These are phyloP conservation scores for Oncorhynchus kisutch DNA, from an alignment of 2,113 vertebrate genomes.

Conservation along the genomic window DNA sequence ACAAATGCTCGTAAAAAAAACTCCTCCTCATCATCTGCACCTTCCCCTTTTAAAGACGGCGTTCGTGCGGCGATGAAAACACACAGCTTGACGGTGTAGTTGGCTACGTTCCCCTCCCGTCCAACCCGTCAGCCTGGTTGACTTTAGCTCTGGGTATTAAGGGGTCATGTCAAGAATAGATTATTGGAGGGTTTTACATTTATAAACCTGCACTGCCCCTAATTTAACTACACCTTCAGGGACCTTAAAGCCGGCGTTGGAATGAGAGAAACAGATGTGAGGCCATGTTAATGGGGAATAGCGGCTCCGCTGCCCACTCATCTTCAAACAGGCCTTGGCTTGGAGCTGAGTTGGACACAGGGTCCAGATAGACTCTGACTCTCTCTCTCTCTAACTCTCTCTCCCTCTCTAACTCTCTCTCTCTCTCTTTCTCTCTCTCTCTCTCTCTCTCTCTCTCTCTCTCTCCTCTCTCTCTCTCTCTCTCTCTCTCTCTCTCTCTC, in stretches of 20 bases:
- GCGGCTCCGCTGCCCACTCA: constrained; percentile 28
- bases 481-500: not conserved
- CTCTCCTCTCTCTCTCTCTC: too few species aligned
- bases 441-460: not conserved
- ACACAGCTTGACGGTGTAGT: constrained; percentile 42
- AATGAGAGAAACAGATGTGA: constrained; percentile 77
- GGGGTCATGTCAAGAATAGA: constrained; percentile 69
- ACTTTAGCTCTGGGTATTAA: constrained; percentile 61
- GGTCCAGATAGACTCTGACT: constrained; percentile 41
- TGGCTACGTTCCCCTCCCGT: constrained; percentile 24
- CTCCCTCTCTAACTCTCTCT: too few species aligned
- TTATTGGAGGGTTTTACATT: constrained; percentile 78
- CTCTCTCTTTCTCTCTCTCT: too few species aligned
- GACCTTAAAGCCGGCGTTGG: constrained; percentile 63
- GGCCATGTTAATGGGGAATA: constrained; percentile 59
- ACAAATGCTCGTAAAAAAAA: constrained; percentile 27
- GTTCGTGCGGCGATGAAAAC: constrained; percentile 32
- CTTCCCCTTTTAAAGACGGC: constrained; percentile 30
- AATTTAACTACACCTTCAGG: constrained; percentile 77
- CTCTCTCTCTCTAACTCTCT: not conserved
- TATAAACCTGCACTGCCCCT: constrained; percentile 73
- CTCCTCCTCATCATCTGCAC: constrained; percentile 25
- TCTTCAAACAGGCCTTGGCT: constrained; percentile 38
- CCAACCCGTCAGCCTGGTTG: constrained; percentile 14
- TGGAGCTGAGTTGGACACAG: constrained; percentile 29